Percentiles rank a stretch among this genome's conserved stretches.
Conservation (phyloP, 1,140 invertebrate genomes). For the Musca domestica region DNA sequence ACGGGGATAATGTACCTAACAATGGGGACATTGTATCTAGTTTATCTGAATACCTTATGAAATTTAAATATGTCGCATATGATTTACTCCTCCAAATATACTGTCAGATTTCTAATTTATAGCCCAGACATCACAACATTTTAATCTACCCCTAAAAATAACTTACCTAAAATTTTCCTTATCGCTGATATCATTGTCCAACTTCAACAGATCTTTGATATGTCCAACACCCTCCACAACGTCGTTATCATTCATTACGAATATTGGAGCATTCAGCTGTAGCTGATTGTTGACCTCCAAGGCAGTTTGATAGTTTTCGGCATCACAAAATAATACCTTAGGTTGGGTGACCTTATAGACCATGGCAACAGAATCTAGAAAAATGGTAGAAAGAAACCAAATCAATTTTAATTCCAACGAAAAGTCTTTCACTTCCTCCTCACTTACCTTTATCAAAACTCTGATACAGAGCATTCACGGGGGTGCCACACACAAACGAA, state of each 20-base stretch:
- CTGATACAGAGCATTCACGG: conserved; percentile 46
- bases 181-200: background rate
- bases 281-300: conserved; percentile 30
- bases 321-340: conserved; percentile 47
- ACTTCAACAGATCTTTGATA: conserved; percentile 33
- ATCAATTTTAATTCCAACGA: background rate
- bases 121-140: too few species aligned
- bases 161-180: conserved; percentile 32
- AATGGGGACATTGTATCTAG: too few species aligned
- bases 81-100: too few species aligned
- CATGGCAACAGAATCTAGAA: conserved; percentile 39
- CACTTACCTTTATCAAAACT: conserved; percentile 39
- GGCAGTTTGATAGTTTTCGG: conserved; percentile 38
- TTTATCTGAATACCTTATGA: too few species aligned
- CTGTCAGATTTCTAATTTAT: too few species aligned
- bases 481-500: conserved; percentile 38
- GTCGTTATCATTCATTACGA: conserved; percentile 38
- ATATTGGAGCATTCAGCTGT: conserved; percentile 36
- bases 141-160: too few species aligned
- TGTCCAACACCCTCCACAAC: conserved; percentile 37
- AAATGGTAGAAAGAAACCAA: background rate
- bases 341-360: conserved; percentile 44
- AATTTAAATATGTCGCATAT: too few species aligned
- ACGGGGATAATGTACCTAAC: too few species aligned
- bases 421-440: background rate